Evolutionary conservation across 1,140 invertebrate species (phyloP).

Genomic region (Diabrotica virgifera): DNA sequence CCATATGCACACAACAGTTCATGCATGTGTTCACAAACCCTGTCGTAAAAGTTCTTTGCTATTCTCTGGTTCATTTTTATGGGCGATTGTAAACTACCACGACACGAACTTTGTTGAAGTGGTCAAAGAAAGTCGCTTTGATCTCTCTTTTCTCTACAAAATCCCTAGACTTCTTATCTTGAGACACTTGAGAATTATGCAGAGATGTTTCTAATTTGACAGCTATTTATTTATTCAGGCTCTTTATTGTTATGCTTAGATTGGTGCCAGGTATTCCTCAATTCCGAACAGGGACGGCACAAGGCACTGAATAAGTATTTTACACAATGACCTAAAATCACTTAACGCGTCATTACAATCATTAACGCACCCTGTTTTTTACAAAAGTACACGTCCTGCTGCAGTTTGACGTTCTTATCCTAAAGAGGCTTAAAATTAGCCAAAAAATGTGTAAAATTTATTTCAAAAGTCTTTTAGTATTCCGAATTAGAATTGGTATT

Average conservation of each 20-base stretch:
- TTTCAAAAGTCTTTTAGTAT: too few species aligned
- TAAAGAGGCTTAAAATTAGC: too few species aligned
- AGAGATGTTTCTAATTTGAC: constrained; percentile 13
- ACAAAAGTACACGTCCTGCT: too few species aligned
- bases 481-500: too few species aligned
- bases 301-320: too few species aligned
- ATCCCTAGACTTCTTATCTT: constrained; percentile 4
- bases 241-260: constrained; percentile 12
- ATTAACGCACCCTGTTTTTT: too few species aligned
- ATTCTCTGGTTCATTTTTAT: constrained; percentile 15
- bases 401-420: too few species aligned
- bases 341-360: too few species aligned
- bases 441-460: too few species aligned
- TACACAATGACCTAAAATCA: too few species aligned
- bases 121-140: constrained; percentile 14
- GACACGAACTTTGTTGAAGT: constrained; percentile 14
- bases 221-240: constrained; percentile 7
- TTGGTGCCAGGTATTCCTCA: constrained; percentile 12
- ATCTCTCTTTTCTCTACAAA: constrained; percentile 5
- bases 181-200: constrained; percentile 11
- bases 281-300: too few species aligned
- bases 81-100: constrained; percentile 13
- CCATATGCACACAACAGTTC: constrained; percentile 13
- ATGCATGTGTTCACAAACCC: constrained; percentile 16
- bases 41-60: constrained; percentile 7